Conservation (phyloP, 2,797 vertebrate species). For the Knipowitschia caucasica region DNA sequence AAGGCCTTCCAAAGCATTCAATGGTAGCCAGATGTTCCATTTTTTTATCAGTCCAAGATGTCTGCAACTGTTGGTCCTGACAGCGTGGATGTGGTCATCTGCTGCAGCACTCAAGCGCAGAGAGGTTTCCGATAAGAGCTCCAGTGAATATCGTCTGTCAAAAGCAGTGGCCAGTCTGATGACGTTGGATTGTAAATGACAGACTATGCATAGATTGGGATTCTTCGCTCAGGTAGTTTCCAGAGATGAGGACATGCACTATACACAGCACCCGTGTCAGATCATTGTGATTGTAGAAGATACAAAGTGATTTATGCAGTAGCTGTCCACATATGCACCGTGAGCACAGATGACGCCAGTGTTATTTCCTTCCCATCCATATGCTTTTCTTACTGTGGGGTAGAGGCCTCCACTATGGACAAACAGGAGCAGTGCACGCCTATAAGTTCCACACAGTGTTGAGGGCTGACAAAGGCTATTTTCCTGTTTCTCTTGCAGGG, state of each 20-base stretch:
- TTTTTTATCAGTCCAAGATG: slow-evolving; percentile 25
- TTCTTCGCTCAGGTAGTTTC: slow-evolving; percentile 28
- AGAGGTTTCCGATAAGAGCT: slow-evolving; percentile 29
- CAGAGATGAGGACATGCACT: slow-evolving; percentile 29
- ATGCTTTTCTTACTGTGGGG: slow-evolving; percentile 25
- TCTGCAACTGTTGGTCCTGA: slow-evolving; percentile 27
- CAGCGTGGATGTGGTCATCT: slow-evolving; percentile 21
- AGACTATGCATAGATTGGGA: slow-evolving; percentile 46
- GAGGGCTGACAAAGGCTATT: slow-evolving; percentile 48
- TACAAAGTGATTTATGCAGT: slow-evolving; percentile 30
- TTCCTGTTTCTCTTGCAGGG: slow-evolving; percentile 77
- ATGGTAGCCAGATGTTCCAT: slow-evolving; percentile 67
- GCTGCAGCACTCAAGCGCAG: slow-evolving; percentile 22
- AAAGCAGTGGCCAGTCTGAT: slow-evolving; percentile 19
- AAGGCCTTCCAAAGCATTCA: slow-evolving; percentile 36
- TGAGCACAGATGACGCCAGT: slow-evolving; percentile 39
- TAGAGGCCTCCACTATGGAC: slow-evolving; percentile 29
- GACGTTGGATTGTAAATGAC: slow-evolving; percentile 28
- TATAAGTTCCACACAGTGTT: slow-evolving; percentile 26
- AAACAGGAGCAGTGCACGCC: slow-evolving; percentile 18
- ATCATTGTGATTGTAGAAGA: slow-evolving; percentile 31
- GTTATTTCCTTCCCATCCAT: slow-evolving; percentile 30
- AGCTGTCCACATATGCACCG: slow-evolving; percentile 36
- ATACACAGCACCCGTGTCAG: slow-evolving; percentile 27
- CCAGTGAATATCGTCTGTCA: slow-evolving; percentile 39